Evolutionary conservation across 2,113 vertebrate genomes (phyloP), one percentile per base, ranked within the genome.

Genomic region (Poeciliopsis prolifica): DNA sequence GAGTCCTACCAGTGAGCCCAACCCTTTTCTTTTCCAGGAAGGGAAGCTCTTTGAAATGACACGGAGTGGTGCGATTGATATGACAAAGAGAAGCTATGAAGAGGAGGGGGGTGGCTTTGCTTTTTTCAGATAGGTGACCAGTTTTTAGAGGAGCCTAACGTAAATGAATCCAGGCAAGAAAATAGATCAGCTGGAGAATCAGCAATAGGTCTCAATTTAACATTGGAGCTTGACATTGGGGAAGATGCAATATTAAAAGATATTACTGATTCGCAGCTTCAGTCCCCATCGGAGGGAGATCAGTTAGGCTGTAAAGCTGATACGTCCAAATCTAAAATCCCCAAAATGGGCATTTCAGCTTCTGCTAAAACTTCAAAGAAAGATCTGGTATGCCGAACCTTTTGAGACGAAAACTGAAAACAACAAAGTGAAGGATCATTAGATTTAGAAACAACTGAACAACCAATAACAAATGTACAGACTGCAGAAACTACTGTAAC

Each of bases 1-100:
- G 73, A 96, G 97, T 0, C 97, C 98, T 0, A 96, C 96, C 54
- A 97, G 95, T 79, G 98, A 99, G 68, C 97, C 96, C 91, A 99
- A 98, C 67, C 98, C 98, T 4, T 99, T 99, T 78, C 95, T 99
- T 58, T 99, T 99, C 86, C 98, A 99, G 84, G 98, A 99, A 86
- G 98, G 98, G 68, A 99, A 99, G 85, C 91, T 99, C 64, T 99
- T 99, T 93, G 98, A 99, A 88, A 99, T 99, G 98, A 99, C 98
- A 19, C 94, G 98, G 81, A 99, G 98, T 65, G 98, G 98, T 61
- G 98, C 98, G n/a, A 99, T 99, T 83, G 98, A 99, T 84, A 99
- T 99, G 98, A 99, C 97, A 61, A 99, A 98, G 91, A 95, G 98
- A 68, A 96, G 94, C 86, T 98, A 97, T 62, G 95, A 95, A 30